These are phyloP conservation scores for Laterallus jamaicensis DNA, from an alignment of 2,113 vertebrate species.

Conservation along the genomic window DNA sequence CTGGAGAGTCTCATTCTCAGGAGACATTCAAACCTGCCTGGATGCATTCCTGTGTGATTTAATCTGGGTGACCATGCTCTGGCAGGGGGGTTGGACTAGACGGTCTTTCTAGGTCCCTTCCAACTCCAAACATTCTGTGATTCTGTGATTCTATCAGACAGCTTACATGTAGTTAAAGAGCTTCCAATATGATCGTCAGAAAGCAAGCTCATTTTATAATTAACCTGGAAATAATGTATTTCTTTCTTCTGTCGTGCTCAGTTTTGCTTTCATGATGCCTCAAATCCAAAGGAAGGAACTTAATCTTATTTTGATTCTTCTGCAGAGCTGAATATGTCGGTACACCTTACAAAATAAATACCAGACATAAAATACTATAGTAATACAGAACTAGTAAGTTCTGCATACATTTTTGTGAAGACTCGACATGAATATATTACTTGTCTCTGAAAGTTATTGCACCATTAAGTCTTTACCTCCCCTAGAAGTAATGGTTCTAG, in stretches of 20 bases:
- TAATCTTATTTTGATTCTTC: background rate
- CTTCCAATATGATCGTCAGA: background rate
- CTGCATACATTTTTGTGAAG: background rate
- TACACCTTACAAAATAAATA: background rate
- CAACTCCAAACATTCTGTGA: too few species aligned
- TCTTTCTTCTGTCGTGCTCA: background rate
- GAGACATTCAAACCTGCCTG: too few species aligned
- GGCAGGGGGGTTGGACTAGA: too few species aligned
- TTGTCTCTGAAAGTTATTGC: conserved; percentile 17
- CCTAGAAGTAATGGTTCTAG: conserved; percentile 2
- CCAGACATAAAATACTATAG: background rate
- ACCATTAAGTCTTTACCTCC: conserved; percentile 12
- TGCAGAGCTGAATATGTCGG: background rate
- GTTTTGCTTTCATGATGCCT: background rate
- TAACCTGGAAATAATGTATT: background rate
- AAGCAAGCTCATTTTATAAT: background rate
- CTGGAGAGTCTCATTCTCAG: too few species aligned
- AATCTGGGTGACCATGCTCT: too few species aligned
- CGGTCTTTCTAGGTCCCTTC: too few species aligned
- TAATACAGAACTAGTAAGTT: background rate
- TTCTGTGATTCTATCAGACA: background rate
- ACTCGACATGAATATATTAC: background rate
- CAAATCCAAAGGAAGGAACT: background rate
- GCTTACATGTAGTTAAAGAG: background rate
- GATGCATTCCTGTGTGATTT: too few species aligned